These are phyloP conservation scores for Neoarius graeffei DNA, from an alignment of 2,113 vertebrate species.

Conservation along the genomic window DNA sequence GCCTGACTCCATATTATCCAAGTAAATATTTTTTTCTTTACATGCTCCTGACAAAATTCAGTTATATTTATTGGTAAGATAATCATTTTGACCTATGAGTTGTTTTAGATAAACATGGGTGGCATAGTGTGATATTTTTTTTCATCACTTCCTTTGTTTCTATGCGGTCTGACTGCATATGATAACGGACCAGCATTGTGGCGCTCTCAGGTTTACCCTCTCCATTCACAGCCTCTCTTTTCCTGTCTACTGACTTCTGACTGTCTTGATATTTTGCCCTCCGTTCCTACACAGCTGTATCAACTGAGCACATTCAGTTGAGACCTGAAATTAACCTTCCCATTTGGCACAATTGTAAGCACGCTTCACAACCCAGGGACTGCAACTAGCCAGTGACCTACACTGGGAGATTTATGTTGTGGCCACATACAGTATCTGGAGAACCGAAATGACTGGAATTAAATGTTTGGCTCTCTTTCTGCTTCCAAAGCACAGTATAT, in stretches of 20 bases:
- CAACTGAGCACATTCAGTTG: not conserved
- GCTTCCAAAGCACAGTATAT: not conserved
- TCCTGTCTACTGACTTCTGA: not conserved
- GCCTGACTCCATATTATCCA: not conserved
- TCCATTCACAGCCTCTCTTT: not conserved
- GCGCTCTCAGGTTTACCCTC: not conserved
- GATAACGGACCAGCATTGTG: not conserved
- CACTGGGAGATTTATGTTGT: constrained; percentile 12
- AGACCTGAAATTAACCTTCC: constrained; percentile 17
- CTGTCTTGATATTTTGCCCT: not conserved
- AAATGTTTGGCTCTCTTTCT: not conserved
- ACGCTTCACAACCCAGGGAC: not conserved
- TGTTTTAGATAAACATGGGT: not conserved
- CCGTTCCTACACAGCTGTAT: not conserved
- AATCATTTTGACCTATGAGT: not conserved
- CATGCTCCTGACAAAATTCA: not conserved
- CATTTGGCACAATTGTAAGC: constrained; percentile 1
- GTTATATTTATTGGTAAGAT: not conserved
- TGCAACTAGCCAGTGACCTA: not conserved
- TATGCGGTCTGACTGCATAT: not conserved
- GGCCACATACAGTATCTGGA: not conserved
- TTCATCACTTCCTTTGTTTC: constrained; percentile 22
- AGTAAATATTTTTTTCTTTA: not conserved
- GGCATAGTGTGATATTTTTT: not conserved
- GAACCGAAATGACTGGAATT: not conserved